Conservation (phyloP, 2,888 invertebrate genomes). For the Cerceris rybyensis region DNA sequence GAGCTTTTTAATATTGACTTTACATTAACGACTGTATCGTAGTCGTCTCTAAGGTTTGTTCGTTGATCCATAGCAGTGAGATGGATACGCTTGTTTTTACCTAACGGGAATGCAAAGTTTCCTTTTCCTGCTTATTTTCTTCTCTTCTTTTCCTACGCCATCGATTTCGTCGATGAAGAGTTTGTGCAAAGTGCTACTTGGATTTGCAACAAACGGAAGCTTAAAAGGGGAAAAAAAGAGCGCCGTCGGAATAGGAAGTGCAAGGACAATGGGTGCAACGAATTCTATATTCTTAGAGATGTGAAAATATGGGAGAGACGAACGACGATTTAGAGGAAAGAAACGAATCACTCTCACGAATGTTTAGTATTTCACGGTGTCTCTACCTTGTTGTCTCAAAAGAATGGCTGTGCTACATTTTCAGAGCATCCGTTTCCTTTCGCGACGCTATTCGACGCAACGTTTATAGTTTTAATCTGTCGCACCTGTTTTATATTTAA, state of each 20-base stretch:
- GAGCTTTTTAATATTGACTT: conserved; percentile 39
- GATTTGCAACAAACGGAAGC: too few species aligned
- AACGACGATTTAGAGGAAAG: too few species aligned
- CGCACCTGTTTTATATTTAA: conserved; percentile 2
- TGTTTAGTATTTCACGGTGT: conserved; percentile 12
- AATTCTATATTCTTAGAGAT: too few species aligned
- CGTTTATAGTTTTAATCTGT: conserved; percentile 1
- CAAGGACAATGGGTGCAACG: too few species aligned
- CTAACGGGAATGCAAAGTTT: background rate
- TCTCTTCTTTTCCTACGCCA: too few species aligned
- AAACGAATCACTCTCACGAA: background rate
- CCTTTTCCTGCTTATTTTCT: background rate
- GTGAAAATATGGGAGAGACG: too few species aligned
- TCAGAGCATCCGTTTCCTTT: conserved; percentile 34
- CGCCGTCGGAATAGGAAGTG: too few species aligned
- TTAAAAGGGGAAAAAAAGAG: too few species aligned
- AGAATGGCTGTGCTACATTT: conserved; percentile 56
- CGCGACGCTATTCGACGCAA: conserved; percentile 16
- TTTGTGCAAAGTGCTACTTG: too few species aligned
- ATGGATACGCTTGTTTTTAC: conserved; percentile 4
- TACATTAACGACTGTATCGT: background rate
- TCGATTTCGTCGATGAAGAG: too few species aligned
- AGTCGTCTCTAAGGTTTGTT: too few species aligned
- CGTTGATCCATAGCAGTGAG: background rate
- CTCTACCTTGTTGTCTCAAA: conserved; percentile 32